Percentiles rank a stretch among this genome's conserved stretches.
These are phyloP conservation scores for Cyclura pinguis DNA, from an alignment of 2,797 vertebrate genomes.

Conservation along the genomic window DNA sequence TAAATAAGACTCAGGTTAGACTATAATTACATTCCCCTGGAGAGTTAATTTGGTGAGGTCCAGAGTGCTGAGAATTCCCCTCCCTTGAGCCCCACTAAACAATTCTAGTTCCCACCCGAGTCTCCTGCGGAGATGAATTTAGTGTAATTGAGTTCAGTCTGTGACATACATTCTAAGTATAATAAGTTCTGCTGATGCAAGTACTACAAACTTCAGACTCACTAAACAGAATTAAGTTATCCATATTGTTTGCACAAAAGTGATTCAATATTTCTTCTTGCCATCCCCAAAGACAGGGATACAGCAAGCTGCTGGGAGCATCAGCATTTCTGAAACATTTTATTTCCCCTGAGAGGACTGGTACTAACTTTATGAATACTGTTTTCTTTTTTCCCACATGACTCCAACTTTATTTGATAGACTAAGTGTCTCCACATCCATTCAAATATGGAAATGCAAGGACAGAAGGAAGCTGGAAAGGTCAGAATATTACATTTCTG, in stretches of 20 bases:
- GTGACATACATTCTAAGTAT: not conserved
- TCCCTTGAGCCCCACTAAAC: not conserved
- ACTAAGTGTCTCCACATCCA: not conserved
- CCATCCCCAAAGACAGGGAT: not conserved
- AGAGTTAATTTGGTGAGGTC: not conserved
- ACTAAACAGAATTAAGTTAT: not conserved
- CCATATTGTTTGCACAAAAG: not conserved
- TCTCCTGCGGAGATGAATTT: not conserved
- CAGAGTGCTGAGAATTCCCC: not conserved
- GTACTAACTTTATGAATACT: not conserved
- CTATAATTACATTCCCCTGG: not conserved
- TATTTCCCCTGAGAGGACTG: not conserved
- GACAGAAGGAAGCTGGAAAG: conserved; percentile 14
- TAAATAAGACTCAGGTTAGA: not conserved
- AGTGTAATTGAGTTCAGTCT: not conserved
- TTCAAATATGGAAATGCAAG: not conserved
- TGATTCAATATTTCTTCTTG: conserved; percentile 13
- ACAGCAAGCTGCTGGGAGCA: conserved; percentile 7
- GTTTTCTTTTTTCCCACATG: not conserved
- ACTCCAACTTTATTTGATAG: not conserved
- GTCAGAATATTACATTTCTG: conserved; percentile 18
- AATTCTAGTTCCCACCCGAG: not conserved
- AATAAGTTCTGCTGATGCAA: not conserved
- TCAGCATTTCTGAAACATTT: conserved; percentile 29
- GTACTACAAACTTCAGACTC: not conserved